Base-by-base conservation (phyloP, 1,140 invertebrate species). In the Thalassaphorura encarpata region DNA sequence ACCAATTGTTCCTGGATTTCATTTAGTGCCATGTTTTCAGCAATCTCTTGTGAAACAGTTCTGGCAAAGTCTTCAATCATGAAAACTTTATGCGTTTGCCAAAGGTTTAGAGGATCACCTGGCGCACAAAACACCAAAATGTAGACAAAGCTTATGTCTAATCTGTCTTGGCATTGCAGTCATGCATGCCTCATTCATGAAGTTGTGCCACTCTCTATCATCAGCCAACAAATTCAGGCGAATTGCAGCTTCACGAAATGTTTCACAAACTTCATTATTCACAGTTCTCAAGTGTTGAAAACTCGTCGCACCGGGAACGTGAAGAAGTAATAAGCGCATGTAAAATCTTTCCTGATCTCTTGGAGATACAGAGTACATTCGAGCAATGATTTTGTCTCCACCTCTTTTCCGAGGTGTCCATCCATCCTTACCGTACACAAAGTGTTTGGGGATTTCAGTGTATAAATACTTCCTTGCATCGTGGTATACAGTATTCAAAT, bases 311-410 rank as follows among this genome's bases (percentile, higher is more conserved):
- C 73, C 73, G 61, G 50, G 67, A 63, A 76, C 55, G 61, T 69
- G 49, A 62, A 67, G 49, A 62, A 76, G 66, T 48, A 76, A 64
- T 47, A 76, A 39, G 54, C 69, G 61, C 47, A 76, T 59, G 68
- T 69, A 67, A 66, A 62, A 75, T 50, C 53, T 41, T 40, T 58
- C 58, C 19, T 2, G 19, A n/a, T 61, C 60, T 45, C 19, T 31
- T 28, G 49, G 52, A 18, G 23, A 51, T 0, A 64, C 61, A 21
- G 54, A 24, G 27, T 48, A 63, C 56, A 66, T 63, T 59, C 66
- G 16, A 1, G 33, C 18, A 27, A 66, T 47, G 1, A 56, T 31
- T 16, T 46, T 46, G 1, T 36, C 24, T 1, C 21, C 19, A 3
- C 33, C 21, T 13, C 28, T 28, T 47, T 54, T 8, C 16, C 59